Percentiles rank a stretch among this genome's conserved stretches.
These are phyloP conservation scores for Prosopocoilus inquinatus DNA, from an alignment of 2,888 invertebrate genomes.

Conservation along the genomic window DNA sequence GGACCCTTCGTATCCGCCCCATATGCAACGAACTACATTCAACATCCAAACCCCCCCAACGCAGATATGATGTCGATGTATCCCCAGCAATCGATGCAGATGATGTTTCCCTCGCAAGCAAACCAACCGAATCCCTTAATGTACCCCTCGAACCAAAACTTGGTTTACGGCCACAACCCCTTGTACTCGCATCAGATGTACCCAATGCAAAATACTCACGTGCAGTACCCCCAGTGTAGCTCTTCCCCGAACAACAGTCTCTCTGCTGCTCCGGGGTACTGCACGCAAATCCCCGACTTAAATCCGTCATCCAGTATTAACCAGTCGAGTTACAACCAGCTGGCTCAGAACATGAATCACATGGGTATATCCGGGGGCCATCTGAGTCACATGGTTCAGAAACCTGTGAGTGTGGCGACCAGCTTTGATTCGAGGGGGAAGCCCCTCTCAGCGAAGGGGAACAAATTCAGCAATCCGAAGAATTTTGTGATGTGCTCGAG, in stretches of 20 bases:
- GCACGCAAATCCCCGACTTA: conserved; percentile 18
- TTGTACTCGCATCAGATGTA: conserved; percentile 6
- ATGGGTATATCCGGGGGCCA: conserved; percentile 6
- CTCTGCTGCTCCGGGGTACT: conserved; percentile 6
- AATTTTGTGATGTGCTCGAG: conserved; percentile 38
- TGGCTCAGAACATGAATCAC: conserved; percentile 7
- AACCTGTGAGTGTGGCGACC: conserved; percentile 17
- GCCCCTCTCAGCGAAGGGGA: conserved; percentile 29
- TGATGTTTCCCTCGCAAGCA: conserved; percentile 26
- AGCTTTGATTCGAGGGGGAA: conserved; percentile 28
- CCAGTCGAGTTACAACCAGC: conserved; percentile 6
- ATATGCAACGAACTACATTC: conserved; percentile 23
- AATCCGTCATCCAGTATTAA: background rate
- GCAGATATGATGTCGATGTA: conserved; percentile 29
- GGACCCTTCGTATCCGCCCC: conserved; percentile 23
- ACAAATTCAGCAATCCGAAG: conserved; percentile 31
- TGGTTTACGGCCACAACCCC: conserved; percentile 5
- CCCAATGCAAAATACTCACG: background rate
- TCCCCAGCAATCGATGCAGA: conserved; percentile 26
- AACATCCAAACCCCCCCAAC: conserved; percentile 17
- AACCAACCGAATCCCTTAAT: conserved; percentile 32
- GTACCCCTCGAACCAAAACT: conserved; percentile 32
- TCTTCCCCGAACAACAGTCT: conserved; percentile 6
- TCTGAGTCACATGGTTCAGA: conserved; percentile 12
- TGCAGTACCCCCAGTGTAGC: conserved; percentile 11